These are phyloP conservation scores for Thunnus albacares DNA, from an alignment of 2,797 vertebrate species.

Conservation along the genomic window DNA sequence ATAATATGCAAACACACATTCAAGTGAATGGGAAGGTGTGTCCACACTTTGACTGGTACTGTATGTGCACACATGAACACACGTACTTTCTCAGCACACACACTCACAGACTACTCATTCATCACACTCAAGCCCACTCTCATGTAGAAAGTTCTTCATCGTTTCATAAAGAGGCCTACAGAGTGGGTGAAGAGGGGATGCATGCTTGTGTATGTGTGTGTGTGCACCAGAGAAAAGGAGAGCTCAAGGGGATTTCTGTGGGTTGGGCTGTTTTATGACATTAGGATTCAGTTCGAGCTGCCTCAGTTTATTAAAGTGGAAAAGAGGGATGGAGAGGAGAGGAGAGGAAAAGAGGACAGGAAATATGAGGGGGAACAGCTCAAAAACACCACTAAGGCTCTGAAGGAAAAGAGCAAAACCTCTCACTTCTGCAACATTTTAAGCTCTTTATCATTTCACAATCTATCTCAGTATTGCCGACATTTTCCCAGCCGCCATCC, in stretches of 20 bases:
- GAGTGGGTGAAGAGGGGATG: background rate
- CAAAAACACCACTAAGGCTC: background rate
- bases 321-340: slow-evolving; percentile 14
- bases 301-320: slow-evolving; percentile 36
- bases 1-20: background rate
- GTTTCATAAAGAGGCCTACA: slow-evolving; percentile 1
- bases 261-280: slow-evolving; percentile 32
- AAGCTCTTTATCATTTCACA: slow-evolving; percentile 20
- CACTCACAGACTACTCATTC: background rate
- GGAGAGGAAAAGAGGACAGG: background rate
- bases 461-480: background rate
- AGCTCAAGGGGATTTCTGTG: slow-evolving; percentile 33
- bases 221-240: background rate
- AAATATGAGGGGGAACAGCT: background rate
- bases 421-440: slow-evolving; percentile 28
- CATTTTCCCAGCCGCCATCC: slow-evolving; percentile 45
- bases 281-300: slow-evolving; percentile 39
- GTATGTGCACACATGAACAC: background rate
- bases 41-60: too few species aligned
- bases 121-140: slow-evolving; percentile 1
- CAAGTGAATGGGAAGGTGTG: too few species aligned
- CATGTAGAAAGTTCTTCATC: slow-evolving; percentile 2
- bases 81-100: background rate
- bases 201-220: background rate
- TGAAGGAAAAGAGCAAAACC: background rate